These are phyloP conservation scores for Anagrus nilaparvatae DNA, from an alignment of 1,140 invertebrate genomes.

Conservation along the genomic window DNA sequence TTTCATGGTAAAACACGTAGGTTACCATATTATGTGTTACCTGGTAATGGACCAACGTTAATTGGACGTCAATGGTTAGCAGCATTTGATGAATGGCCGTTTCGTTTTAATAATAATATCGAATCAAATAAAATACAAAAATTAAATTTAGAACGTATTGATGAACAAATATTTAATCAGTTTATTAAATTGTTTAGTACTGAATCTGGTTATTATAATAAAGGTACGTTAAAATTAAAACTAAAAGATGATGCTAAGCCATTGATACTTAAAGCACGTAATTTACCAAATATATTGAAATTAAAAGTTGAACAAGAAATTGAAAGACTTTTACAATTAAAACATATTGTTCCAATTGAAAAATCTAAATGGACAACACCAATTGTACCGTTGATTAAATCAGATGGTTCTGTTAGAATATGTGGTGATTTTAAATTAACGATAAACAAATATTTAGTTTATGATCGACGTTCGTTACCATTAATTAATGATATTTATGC, in stretches of 20 bases:
- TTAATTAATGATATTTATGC: conserved; percentile 19
- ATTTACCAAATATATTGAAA: conserved; percentile 14
- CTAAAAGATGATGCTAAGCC: not conserved
- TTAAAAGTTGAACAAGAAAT: conserved; percentile 20
- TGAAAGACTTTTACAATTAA: conserved; percentile 20
- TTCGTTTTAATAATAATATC: not conserved
- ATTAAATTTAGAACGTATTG: not conserved
- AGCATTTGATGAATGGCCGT: not conserved
- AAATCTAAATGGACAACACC: conserved; percentile 34
- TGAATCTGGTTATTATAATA: not conserved
- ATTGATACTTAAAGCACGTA: not conserved
- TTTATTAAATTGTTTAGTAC: conserved; percentile 9
- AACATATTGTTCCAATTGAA: conserved; percentile 28
- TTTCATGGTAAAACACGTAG: not conserved
- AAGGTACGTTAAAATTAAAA: not conserved
- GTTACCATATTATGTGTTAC: not conserved
- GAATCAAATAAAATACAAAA: not conserved
- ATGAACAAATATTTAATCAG: not conserved
- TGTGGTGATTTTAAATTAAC: conserved; percentile 32
- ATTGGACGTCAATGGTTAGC: not conserved
- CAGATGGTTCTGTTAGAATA: conserved; percentile 26
- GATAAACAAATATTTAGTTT: conserved; percentile 17
- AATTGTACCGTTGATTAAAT: conserved; percentile 34
- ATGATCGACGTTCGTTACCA: conserved; percentile 16
- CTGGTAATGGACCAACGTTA: not conserved